Conservation (phyloP, 92 coral and sea anemone genomes). For the Montipora capitata region DNA sequence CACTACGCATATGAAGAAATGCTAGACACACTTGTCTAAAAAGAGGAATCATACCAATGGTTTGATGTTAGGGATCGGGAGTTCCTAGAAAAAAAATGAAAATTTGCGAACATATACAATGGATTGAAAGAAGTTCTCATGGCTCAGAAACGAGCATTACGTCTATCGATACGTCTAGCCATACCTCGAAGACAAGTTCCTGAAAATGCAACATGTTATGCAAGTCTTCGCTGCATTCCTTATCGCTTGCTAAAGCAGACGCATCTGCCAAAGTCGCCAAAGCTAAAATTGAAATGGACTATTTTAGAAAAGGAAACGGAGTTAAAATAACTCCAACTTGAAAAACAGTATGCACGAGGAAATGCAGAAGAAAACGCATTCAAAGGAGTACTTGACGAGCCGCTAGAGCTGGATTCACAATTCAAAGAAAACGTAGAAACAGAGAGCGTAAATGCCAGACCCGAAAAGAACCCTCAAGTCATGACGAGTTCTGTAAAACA, state of each 20-base stretch:
- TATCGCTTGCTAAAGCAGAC: background rate
- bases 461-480: background rate
- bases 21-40: background rate
- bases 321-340: background rate
- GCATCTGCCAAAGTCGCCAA: background rate
- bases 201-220: background rate
- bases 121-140: background rate
- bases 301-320: conserved; percentile 2
- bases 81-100: background rate
- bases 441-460: background rate
- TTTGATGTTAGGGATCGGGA: background rate
- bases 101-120: background rate
- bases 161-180: background rate
- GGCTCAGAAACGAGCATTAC: background rate
- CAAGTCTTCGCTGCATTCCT: background rate
- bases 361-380: conserved; percentile 15
- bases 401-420: background rate
- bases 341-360: background rate
- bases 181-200: background rate
- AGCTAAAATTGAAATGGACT: background rate
- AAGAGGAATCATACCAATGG: background rate
- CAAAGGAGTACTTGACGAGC: background rate
- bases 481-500: background rate
- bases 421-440: background rate
- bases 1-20: background rate